These are phyloP conservation scores for Cepphus grylle DNA, from an alignment of 2,113 vertebrate species.

Conservation along the genomic window DNA sequence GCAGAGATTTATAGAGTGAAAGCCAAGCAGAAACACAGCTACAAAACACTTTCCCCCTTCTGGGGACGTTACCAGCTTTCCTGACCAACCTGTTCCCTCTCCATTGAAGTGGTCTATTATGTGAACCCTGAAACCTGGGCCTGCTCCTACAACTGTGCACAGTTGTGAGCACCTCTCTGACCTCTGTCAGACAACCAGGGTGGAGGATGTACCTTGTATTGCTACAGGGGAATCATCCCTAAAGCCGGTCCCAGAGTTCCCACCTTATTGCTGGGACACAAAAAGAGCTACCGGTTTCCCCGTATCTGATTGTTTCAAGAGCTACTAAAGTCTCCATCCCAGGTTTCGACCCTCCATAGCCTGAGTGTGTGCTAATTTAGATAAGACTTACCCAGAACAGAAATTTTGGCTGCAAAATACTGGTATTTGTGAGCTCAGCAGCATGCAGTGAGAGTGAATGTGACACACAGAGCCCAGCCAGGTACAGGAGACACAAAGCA, in stretches of 20 bases:
- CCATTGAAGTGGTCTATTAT: background rate
- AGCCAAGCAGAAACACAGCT: background rate
- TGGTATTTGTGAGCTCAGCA: background rate
- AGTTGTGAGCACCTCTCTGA: background rate
- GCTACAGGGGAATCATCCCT: background rate
- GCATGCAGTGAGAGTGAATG: background rate
- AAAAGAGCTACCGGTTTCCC: background rate
- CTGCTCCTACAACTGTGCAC: background rate
- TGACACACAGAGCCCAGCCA: background rate
- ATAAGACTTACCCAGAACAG: background rate
- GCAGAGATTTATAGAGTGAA: background rate
- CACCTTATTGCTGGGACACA: background rate
- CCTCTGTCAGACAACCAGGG: background rate
- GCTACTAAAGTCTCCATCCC: background rate
- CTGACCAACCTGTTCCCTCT: background rate
- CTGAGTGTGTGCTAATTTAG: background rate
- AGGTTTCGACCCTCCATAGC: background rate
- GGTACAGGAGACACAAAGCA: constrained; percentile 12
- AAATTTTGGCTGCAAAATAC: background rate
- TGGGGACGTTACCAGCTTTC: background rate
- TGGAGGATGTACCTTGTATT: background rate
- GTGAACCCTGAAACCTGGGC: background rate
- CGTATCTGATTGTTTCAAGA: background rate
- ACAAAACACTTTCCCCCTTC: background rate
- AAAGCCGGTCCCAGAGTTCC: background rate